Conservation (phyloP, 2,113 vertebrate species). For the Plecturocebus donacophilus region DNA sequence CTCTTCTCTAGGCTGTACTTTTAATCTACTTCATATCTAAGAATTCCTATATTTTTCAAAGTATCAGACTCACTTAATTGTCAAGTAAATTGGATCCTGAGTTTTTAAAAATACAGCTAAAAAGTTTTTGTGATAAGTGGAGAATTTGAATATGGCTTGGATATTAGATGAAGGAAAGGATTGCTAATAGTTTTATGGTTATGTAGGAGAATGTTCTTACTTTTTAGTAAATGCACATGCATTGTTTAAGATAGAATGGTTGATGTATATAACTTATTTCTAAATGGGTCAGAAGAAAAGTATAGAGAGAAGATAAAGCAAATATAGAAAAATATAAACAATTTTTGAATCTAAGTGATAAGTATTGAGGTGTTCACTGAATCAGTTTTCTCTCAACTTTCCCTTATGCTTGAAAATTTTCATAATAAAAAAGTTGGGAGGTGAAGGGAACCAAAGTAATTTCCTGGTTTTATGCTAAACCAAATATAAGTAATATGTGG, state of each 20-base stretch:
- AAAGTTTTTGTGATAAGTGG: not conserved
- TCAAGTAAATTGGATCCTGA: not conserved
- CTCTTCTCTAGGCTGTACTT: not conserved
- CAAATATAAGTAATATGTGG: not conserved
- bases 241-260: not conserved
- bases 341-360: not conserved
- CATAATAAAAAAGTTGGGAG: not conserved
- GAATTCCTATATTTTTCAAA: not conserved
- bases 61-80: not conserved
- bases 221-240: not conserved
- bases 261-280: not conserved
- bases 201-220: not conserved
- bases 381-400: not conserved
- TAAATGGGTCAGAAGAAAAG: not conserved
- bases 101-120: not conserved
- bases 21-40: not conserved
- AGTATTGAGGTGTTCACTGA: not conserved
- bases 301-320: not conserved
- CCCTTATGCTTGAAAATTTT: not conserved
- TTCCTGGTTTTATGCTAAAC: not conserved
- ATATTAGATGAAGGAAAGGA: not conserved
- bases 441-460: not conserved
- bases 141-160: not conserved
- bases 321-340: not conserved
- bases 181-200: not conserved